A percentile compares a stretch with the other conserved stretches of the same genome.
phyloP scores from a whole-genome alignment of 2,113 vertebrate species.

The Cyanistes caeruleus region DNA sequence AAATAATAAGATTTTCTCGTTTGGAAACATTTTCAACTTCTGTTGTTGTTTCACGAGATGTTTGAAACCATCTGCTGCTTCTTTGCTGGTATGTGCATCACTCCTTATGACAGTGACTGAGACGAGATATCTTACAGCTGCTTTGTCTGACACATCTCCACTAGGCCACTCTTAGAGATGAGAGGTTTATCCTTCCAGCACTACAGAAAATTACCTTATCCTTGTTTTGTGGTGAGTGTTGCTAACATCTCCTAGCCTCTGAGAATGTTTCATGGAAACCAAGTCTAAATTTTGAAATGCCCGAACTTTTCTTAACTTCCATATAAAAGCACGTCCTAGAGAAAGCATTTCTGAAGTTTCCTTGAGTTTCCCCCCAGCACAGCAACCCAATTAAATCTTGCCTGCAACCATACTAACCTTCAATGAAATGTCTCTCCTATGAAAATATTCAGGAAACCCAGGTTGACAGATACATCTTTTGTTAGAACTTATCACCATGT shows the following conservation, averaged over 20 bases:
- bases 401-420: not conserved
- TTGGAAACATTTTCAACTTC: not conserved
- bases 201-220: not conserved
- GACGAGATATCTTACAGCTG: not conserved
- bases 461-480: not conserved
- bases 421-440: not conserved
- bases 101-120: not conserved
- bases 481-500: not conserved
- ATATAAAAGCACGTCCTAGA: not conserved
- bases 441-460: not conserved
- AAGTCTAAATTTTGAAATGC: not conserved
- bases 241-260: not conserved
- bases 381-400: not conserved
- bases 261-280: not conserved
- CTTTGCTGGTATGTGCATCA: not conserved
- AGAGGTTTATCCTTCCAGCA: not conserved
- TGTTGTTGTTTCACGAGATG: not conserved
- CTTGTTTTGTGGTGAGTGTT: not conserved
- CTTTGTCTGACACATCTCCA: not conserved
- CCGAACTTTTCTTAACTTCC: not conserved
- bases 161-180: not conserved
- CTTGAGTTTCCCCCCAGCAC: not conserved
- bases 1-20: not conserved
- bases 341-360: not conserved
- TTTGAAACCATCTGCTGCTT: not conserved